A percentile compares a stretch with the other conserved stretches of the same genome.
phyloP scores from a whole-genome alignment of 2,888 invertebrate species.

The Andrena minutula region DNA sequence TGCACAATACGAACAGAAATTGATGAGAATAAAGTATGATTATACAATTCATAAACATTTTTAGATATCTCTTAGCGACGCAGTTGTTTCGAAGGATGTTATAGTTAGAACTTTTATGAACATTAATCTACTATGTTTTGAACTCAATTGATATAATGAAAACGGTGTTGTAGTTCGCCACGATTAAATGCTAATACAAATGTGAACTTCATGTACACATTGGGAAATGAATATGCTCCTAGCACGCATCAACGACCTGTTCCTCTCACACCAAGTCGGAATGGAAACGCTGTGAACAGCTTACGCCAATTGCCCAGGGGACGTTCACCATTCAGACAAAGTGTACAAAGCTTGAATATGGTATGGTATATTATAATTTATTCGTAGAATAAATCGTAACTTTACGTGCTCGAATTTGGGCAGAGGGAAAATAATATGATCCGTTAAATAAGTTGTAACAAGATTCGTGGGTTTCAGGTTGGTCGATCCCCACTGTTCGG shows the following conservation, averaged over 20 bases:
- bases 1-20: conserved; percentile 82
- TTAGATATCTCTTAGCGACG: not conserved
- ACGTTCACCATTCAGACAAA: conserved; percentile 80
- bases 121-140: not conserved
- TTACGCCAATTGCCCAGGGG: conserved; percentile 77
- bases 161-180: conserved; percentile 74
- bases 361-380: conserved; percentile 55
- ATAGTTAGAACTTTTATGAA: not conserved
- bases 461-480: conserved; percentile 47
- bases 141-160: conserved; percentile 23
- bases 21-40: conserved; percentile 82
- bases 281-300: conserved; percentile 58
- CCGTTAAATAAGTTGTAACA: not conserved
- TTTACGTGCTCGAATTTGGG: not conserved
- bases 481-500: conserved; percentile 71
- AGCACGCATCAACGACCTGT: conserved; percentile 74
- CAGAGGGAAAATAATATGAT: not conserved
- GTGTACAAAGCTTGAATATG: conserved; percentile 74
- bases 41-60: conserved; percentile 3
- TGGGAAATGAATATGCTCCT: conserved; percentile 74
- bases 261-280: conserved; percentile 68
- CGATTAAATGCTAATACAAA: conserved; percentile 75
- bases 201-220: conserved; percentile 79
- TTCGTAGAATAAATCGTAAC: not conserved
- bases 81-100: not conserved